phyloP scores from a whole-genome alignment of 1,140 invertebrate genomes.

The Rhagoletis pomonella region DNA sequence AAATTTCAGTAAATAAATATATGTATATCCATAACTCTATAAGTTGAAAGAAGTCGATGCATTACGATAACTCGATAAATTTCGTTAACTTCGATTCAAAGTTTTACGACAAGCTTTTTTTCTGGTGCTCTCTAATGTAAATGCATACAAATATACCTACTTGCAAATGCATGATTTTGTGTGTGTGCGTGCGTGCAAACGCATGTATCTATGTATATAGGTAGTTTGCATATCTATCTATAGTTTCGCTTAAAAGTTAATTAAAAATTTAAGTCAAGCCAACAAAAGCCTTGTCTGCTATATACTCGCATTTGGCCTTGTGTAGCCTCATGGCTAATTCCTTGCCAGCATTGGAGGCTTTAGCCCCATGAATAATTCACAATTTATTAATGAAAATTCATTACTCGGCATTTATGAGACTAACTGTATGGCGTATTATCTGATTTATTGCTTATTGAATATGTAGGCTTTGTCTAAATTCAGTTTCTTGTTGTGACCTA shows the following conservation, averaged over 20 bases:
- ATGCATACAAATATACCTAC: too few relatives aligned
- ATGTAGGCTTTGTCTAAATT: neutral
- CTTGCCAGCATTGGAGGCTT: neutral
- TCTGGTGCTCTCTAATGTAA: too few relatives aligned
- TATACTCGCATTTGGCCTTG: neutral
- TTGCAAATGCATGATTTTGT: too few relatives aligned
- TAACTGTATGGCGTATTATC: neutral
- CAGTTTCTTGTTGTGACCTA: neutral
- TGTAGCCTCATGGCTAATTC: neutral
- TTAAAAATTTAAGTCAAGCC: slow-evolving; percentile 20
- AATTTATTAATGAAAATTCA: slow-evolving; percentile 51
- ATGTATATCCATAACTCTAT: too few relatives aligned
- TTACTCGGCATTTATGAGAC: slow-evolving; percentile 40
- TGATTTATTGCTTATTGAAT: neutral
- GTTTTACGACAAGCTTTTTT: too few relatives aligned
- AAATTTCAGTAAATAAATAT: too few relatives aligned
- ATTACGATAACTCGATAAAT: too few relatives aligned
- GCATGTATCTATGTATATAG: neutral
- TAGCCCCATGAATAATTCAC: slow-evolving; percentile 4
- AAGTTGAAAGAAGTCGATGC: too few relatives aligned
- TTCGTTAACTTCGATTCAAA: too few relatives aligned
- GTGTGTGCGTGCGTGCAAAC: neutral
- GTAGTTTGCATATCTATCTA: neutral
- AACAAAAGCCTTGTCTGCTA: neutral
- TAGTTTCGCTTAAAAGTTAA: slow-evolving; percentile 27